Base-by-base conservation (phyloP, 1,140 invertebrate genomes). In the Aphis craccivora region DNA sequence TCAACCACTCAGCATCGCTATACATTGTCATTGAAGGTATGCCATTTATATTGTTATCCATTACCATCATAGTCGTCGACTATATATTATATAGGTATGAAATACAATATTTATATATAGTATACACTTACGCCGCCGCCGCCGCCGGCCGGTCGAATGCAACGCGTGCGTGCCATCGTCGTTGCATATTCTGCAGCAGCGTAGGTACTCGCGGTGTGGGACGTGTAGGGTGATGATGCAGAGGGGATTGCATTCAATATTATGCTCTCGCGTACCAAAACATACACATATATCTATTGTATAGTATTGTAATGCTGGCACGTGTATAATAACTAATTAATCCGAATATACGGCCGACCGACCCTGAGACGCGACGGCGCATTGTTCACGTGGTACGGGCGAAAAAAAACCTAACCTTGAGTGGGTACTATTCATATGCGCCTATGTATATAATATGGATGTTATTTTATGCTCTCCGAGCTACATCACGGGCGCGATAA, bases 251-350 rank as follows among this genome's bases (percentile, higher is more conserved):
- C 87, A 89, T 89, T 55, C 51, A 89, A 89, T 51, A 87, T 35
- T 40, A 84, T 84, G 37, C 22, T 40, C 23, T 40, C 40, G 40
- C 23, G 23, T 23, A 40, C 22, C 83, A 25, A 40, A 37, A 88
- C 45, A 87, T n/a, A 40, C 55, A 55, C 30, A 25, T 14, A 60
- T 40, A 55, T 87, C 35, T 35, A 53, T 37, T 30, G 30, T 84
- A 84, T 43, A 84, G 83, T 43, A 43, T 40, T 40, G 60, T 76
- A 76, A 90, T 60, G n/a, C 53, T 35, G 1, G 37, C 45, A n/a
- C 48, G 87, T 53, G 35, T 89, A 89, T 51, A 35, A 53, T 89
- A 89, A 90, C n/a, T 90, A 90, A 90, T 90, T 90, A 60, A 90
- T 90, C 53, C n/a, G 53, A 90, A 51, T 8, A 53, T 37, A 37